A percentile compares a stretch with the other conserved stretches of the same genome.
phyloP scores from a whole-genome alignment of 2,797 vertebrate genomes.

The Catostomus latipinnis region DNA sequence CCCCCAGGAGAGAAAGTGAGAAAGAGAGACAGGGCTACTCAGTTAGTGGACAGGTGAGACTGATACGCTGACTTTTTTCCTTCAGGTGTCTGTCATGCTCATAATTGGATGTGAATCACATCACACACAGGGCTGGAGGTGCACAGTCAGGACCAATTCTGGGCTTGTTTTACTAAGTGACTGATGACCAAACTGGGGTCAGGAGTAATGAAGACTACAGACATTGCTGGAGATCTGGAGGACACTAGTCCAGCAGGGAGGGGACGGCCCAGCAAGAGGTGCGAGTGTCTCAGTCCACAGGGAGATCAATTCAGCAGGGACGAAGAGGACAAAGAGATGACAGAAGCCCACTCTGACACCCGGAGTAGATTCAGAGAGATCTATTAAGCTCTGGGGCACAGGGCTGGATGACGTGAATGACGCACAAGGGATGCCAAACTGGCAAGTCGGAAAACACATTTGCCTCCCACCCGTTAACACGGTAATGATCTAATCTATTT shows the following conservation, averaged over 20 bases:
- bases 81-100: conserved; percentile 65
- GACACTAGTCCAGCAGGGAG: conserved; percentile 46
- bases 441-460: conserved; percentile 49
- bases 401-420: conserved; percentile 44
- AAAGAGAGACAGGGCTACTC: conserved; percentile 36
- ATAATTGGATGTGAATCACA: conserved; percentile 68
- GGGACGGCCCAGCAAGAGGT: neutral
- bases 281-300: conserved; percentile 35
- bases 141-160: conserved; percentile 68
- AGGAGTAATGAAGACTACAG: conserved; percentile 73
- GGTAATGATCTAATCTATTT: conserved; percentile 46
- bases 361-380: conserved; percentile 57
- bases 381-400: conserved; percentile 43
- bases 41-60: conserved; percentile 65
- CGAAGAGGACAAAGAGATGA: conserved; percentile 55
- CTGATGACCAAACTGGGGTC: conserved; percentile 69
- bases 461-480: conserved; percentile 44
- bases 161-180: conserved; percentile 71
- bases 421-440: conserved; percentile 37
- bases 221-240: conserved; percentile 53
- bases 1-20: conserved; percentile 25
- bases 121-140: conserved; percentile 54
- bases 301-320: conserved; percentile 40
- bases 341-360: conserved; percentile 48
- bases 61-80: conserved; percentile 63